Evolutionary conservation across 2,113 vertebrate genomes (phyloP), one percentile per base, ranked within the genome.

Genomic region (Mastomys coucha): DNA sequence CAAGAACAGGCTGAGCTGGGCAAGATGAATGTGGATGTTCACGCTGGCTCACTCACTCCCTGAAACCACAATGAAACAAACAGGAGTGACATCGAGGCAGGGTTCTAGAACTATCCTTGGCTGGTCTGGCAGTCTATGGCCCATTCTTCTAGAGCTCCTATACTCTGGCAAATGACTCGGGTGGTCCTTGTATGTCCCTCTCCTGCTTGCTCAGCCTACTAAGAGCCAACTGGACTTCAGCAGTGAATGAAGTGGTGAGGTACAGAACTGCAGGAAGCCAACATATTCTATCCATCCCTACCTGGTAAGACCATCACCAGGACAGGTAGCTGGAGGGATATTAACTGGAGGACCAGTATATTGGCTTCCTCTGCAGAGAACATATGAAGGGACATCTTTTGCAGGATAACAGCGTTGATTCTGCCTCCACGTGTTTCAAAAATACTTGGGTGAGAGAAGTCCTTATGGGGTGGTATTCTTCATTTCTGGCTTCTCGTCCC

Each of bases 51-150:
- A n/a, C 7, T 36, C 16, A 7, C 63, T 80, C 49, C 85, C 28
- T 49, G 60, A 90, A 84, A 76, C 49, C 58, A n/a, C 73, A 39
- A 42, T 3, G 42, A 45, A 24, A n/a, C n/a, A 75, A 3, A 22
- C 33, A 42, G 33, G 9, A 51, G 5, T 42, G 49, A 53, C 14
- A 58, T 0, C 2, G 0, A 24, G 45, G 20, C 8, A 51, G 2
- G 28, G 60, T 67, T 91, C 91, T 45, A 87, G 91, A 88, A 63
- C 22, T 53, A 76, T 73, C 63, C n/a, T 13, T 12, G 49, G 87
- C 70, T n/a, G 70, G 24, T 0, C 2, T 49, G 12, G 1, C 9
- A 4, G 42, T 60, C 49, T 60, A 53, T 36, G 33, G 42, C 76
- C 1, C 8, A 49, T 33, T 82, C 33, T 31, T 65, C 36, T 2